phyloP scores from a whole-genome alignment of 2,888 invertebrate genomes.

The Allygus modestus region DNA sequence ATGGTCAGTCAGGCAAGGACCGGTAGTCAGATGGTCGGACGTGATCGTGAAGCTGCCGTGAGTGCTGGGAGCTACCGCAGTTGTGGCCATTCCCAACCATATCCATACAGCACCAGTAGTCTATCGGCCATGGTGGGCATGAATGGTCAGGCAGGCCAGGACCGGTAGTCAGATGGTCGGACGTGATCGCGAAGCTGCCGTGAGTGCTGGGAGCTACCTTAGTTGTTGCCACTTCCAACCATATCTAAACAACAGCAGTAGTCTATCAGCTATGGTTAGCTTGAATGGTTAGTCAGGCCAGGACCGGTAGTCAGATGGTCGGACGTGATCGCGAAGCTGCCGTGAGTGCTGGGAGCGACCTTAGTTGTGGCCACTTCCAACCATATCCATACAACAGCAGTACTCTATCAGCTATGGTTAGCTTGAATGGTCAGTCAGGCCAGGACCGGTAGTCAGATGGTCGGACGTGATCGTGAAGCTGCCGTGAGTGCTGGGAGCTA shows the following conservation, averaged over 20 bases:
- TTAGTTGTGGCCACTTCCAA: slow-evolving; percentile 12
- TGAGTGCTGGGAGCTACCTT: slow-evolving; percentile 18
- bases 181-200: slow-evolving; percentile 10
- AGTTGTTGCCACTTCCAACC: slow-evolving; percentile 17
- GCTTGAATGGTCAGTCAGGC: slow-evolving; percentile 1
- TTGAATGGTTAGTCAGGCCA: slow-evolving; percentile 3
- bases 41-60: slow-evolving; percentile 11
- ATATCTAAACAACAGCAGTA: neutral
- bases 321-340: slow-evolving; percentile 7
- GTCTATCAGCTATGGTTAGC: neutral
- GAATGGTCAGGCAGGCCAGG: slow-evolving; percentile 18
- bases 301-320: slow-evolving; percentile 37
- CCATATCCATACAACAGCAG: slow-evolving; percentile 4
- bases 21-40: slow-evolving; percentile 37
- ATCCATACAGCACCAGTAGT: slow-evolving; percentile 9
- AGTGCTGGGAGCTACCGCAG: slow-evolving; percentile 20
- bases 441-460: slow-evolving; percentile 37
- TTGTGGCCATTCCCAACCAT: slow-evolving; percentile 6
- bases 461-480: slow-evolving; percentile 1
- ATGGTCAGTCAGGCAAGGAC: slow-evolving; percentile 14
- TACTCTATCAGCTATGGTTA: neutral
- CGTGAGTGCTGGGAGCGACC: slow-evolving; percentile 26
- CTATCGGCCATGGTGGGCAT: slow-evolving; percentile 6
- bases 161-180: slow-evolving; percentile 35
- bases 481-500: slow-evolving; percentile 24